Percentiles rank a stretch among this genome's conserved stretches.
Evolutionary conservation across 2,888 invertebrate genomes (phyloP).

Genomic region (Caenorhabditis panamensis): DNA sequence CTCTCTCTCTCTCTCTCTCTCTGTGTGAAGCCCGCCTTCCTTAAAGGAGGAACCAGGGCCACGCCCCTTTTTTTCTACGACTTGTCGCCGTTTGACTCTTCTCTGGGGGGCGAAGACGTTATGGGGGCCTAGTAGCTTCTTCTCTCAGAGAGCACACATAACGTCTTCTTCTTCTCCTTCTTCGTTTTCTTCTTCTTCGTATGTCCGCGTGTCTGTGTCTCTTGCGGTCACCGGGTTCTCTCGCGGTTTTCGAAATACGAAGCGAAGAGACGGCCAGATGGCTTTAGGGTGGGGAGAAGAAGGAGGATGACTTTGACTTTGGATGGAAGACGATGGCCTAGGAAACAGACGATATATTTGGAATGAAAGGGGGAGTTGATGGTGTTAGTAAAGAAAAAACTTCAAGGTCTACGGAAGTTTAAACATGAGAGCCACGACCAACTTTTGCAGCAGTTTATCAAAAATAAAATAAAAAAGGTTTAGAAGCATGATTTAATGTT

Average conservation of each 20-base stretch:
- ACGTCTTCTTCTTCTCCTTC: not conserved
- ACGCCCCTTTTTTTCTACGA: constrained; percentile 33
- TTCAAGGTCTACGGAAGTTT: too few relatives aligned
- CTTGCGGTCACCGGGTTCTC: constrained; percentile 14
- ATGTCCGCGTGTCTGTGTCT: not conserved
- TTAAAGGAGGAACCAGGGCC: constrained; percentile 1
- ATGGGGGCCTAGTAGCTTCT: constrained; percentile 2
- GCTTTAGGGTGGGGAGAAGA: not conserved
- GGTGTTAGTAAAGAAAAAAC: too few relatives aligned
- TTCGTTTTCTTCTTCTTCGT: not conserved
- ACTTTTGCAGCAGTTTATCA: too few relatives aligned
- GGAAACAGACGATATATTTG: too few relatives aligned
- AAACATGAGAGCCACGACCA: too few relatives aligned
- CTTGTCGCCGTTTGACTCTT: constrained; percentile 50
- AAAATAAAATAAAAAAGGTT: too few relatives aligned
- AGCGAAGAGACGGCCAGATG: constrained; percentile 6
- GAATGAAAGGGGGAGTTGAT: too few relatives aligned
- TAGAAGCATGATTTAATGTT: too few relatives aligned
- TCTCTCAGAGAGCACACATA: not conserved
- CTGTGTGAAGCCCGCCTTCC: too few relatives aligned
- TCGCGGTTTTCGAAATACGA: constrained; percentile 22
- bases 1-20: too few relatives aligned
- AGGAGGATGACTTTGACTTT: not conserved
- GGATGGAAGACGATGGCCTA: too few relatives aligned
- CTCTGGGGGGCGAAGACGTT: too few relatives aligned